Conservation (phyloP, 2,888 invertebrate species). For the Argyra leucocephala region DNA sequence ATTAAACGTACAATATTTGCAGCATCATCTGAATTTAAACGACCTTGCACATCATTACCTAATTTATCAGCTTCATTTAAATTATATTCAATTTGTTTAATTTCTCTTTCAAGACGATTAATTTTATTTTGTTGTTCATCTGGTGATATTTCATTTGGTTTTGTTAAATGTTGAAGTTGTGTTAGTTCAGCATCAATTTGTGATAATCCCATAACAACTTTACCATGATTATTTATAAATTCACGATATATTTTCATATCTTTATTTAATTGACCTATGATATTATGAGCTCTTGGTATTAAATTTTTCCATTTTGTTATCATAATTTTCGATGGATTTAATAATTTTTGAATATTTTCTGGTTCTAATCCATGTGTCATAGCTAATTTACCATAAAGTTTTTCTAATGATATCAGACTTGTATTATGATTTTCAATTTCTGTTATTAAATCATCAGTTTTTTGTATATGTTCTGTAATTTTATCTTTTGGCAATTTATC, state of each 20-base stretch:
- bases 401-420: constrained; percentile 56
- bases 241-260: constrained; percentile 55
- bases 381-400: constrained; percentile 59
- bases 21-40: constrained; percentile 49
- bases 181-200: constrained; percentile 64
- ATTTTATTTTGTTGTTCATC: constrained; percentile 32
- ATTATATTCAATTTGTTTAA: constrained; percentile 46
- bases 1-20: constrained; percentile 51
- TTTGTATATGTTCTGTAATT: constrained; percentile 49
- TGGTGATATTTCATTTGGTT: constrained; percentile 31
- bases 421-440: constrained; percentile 49
- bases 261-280: constrained; percentile 50
- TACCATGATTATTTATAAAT: constrained; percentile 61
- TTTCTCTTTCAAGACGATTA: constrained; percentile 48
- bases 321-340: constrained; percentile 50
- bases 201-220: constrained; percentile 59
- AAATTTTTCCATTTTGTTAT: constrained; percentile 59
- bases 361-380: constrained; percentile 59
- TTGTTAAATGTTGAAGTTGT: constrained; percentile 54
- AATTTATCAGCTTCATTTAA: constrained; percentile 52
- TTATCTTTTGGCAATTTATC: constrained; percentile 50
- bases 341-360: constrained; percentile 56
- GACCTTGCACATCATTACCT: constrained; percentile 51
- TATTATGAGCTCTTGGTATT: constrained; percentile 50
- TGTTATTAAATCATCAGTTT: constrained; percentile 47